These are phyloP conservation scores for Leptogaster cylindrica DNA, from an alignment of 2,888 invertebrate species.

Conservation along the genomic window DNA sequence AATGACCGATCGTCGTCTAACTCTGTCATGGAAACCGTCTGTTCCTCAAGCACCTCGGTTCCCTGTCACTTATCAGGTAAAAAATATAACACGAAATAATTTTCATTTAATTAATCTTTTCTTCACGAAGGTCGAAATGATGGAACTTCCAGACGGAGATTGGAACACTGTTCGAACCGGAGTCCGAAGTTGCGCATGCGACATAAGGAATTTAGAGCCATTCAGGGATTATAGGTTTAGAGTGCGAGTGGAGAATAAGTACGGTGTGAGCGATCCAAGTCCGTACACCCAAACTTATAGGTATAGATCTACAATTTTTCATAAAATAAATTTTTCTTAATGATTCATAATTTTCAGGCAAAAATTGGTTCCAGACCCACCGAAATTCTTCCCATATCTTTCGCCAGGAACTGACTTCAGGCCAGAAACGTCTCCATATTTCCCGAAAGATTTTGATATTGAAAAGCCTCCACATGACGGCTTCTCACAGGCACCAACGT, in stretches of 20 bases:
- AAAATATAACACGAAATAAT: neutral
- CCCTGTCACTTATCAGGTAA: constrained; percentile 90
- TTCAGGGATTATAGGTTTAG: constrained; percentile 95
- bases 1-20: constrained; percentile 87
- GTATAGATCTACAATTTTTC: constrained; percentile 48
- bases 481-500: constrained; percentile 79
- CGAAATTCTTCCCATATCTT: constrained; percentile 79
- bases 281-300: constrained; percentile 82
- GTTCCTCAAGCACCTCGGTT: constrained; percentile 84
- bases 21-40: constrained; percentile 92
- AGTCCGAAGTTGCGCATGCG: constrained; percentile 86
- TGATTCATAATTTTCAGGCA: constrained; percentile 62
- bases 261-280: constrained; percentile 95
- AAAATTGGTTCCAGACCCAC: constrained; percentile 78
- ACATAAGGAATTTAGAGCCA: constrained; percentile 87
- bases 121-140: constrained; percentile 76
- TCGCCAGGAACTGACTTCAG: constrained; percentile 82
- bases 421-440: constrained; percentile 84
- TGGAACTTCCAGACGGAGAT: constrained; percentile 88
- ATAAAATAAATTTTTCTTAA: constrained; percentile 39
- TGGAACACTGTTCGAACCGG: constrained; percentile 90
- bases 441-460: constrained; percentile 91
- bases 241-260: constrained; percentile 94
- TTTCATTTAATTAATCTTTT: too few species aligned
- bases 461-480: constrained; percentile 85